phyloP scores from a whole-genome alignment of 2,113 vertebrate genomes.

The Trichechus manatus region DNA sequence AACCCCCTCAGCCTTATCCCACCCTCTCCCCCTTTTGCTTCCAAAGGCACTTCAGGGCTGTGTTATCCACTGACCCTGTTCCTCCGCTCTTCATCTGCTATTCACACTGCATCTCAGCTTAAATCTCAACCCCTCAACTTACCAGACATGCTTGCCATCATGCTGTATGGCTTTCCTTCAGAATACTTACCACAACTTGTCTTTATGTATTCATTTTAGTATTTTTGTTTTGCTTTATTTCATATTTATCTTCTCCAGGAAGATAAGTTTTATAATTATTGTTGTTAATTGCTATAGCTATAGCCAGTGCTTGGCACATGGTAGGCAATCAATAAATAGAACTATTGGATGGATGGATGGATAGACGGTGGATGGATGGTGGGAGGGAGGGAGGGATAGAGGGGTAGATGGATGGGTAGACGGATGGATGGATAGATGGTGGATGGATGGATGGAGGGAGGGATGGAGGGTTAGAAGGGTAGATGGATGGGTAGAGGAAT shows the following conservation, averaged over 20 bases:
- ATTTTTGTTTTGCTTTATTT: constrained; percentile 38
- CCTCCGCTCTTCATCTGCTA: not conserved
- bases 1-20: not conserved
- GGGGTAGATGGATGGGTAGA: no score
- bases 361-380: not conserved
- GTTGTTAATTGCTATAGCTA: not conserved
- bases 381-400: rapidly evolving
- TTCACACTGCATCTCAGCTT: not conserved
- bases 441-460: not conserved
- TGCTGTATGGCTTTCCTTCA: not conserved
- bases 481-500: not conserved
- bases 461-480: not conserved
- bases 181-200: not conserved
- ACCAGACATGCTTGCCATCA: not conserved
- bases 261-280: not conserved
- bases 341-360: not conserved
- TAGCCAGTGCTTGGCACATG: not conserved
- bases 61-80: not conserved
- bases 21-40: rapidly evolving
- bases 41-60: not conserved
- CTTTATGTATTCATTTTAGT: constrained; percentile 13
- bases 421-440: not conserved
- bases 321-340: not conserved
- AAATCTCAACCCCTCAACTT: not conserved
- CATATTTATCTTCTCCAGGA: not conserved